Base-by-base conservation (phyloP, 2,797 vertebrate genomes). In the Echiichthys vipera region DNA sequence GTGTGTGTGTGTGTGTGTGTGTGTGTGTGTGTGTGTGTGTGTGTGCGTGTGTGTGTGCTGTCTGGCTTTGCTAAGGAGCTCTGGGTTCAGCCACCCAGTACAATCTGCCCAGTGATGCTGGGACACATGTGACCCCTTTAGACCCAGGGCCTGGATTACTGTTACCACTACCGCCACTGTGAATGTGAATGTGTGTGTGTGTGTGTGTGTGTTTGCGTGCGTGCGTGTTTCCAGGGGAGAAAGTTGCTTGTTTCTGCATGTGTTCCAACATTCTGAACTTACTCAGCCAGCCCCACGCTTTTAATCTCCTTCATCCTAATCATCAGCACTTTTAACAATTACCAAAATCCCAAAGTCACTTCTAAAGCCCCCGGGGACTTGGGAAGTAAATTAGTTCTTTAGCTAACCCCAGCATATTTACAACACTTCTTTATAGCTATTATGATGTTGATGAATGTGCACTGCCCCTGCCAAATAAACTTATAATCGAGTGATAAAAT, bases 241-340 rank as follows among this genome's bases (percentile, higher is more conserved):
- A 72, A 64, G 65, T 71, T 62, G 45, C 71, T 75, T 80, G 67
- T 57, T 81, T 50, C 59, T 63, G 76, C 53, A 30, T 62, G 71
- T 27, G 42, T 54, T 78, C 78, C 65, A 78, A 80, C 68, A 47
- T 68, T 64, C n/a, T 40, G 77, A 77, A 77, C 71, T 22, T 36
- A 57, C 78, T 70, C 85, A 61, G 65, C 78, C 84, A 51, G 73
- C 87, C 69, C 18, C 75, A 56, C 59, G 39, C 75, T 64, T 80
- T 86, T 90, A 86, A 88, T 90, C 85, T 83, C 83, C 78, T 74
- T 73, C 79, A 76, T 80, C 87, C 82, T 76, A 57, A 83, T 83
- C 77, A 89, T 90, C 86, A 87, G 81, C 87, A 85, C 78, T 90
- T 90, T 85, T 82, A 88, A 90, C 84, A 83, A 87, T 88, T 88